Conservation (phyloP, 2,797 vertebrate species). For the Novumbra hubbsi region DNA sequence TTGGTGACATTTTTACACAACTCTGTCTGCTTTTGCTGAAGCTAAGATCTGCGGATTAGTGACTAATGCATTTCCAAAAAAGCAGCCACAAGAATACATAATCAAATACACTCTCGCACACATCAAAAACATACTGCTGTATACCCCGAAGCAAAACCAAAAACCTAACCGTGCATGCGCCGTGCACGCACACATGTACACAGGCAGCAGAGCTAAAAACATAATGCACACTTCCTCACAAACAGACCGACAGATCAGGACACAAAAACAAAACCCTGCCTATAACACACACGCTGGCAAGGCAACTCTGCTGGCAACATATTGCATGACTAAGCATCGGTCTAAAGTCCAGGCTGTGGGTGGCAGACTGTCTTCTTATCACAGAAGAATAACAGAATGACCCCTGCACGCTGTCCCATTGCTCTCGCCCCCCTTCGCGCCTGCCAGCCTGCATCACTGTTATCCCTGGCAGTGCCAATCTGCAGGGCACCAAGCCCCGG, state of each 20-base stretch:
- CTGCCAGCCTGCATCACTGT: slow-evolving; percentile 37
- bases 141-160: no score
- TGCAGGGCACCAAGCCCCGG: not conserved
- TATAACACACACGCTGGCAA: not conserved
- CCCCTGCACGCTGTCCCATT: slow-evolving; percentile 20
- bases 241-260: not conserved
- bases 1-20: not conserved
- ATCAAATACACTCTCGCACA: not conserved
- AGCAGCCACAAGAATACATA: no score
- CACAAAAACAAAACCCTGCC: not conserved
- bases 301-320: not conserved
- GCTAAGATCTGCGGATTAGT: not conserved
- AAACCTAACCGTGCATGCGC: no score
- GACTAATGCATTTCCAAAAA: not conserved
- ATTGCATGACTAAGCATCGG: slow-evolving; percentile 33
- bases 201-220: no score
- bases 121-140: not conserved
- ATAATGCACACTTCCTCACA: no score
- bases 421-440: slow-evolving; percentile 15
- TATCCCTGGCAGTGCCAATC: slow-evolving; percentile 23
- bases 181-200: not conserved
- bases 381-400: slow-evolving; percentile 17
- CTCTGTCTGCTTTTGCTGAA: not conserved
- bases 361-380: slow-evolving; percentile 17
- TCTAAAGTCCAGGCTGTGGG: not conserved